Conservation (phyloP, 2,113 vertebrate genomes). For the Rissa tridactyla region DNA sequence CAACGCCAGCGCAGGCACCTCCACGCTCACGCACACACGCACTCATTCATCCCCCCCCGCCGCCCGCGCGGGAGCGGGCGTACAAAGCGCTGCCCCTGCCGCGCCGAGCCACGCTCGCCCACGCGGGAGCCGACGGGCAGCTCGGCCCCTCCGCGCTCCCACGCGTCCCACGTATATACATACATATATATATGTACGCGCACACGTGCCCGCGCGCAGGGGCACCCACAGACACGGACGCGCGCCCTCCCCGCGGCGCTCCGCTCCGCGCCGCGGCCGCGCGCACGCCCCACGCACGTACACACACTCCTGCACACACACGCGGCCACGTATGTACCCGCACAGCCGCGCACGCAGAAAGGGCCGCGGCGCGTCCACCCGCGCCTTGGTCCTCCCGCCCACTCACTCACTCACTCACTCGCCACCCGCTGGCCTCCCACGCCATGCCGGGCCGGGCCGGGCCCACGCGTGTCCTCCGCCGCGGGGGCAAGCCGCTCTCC, state of each 20-base stretch:
- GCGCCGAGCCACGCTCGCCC: not conserved
- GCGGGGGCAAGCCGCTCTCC: too few relatives aligned
- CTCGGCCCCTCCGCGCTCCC: too few relatives aligned
- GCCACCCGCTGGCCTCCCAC: not conserved
- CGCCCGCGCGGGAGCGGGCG: too few relatives aligned
- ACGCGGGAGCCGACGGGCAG: not conserved
- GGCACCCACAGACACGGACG: too few relatives aligned
- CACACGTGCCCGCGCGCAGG: too few relatives aligned
- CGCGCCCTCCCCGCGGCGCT: not conserved
- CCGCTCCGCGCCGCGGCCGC: not conserved
- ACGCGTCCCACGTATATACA: too few relatives aligned
- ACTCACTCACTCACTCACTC: too few relatives aligned
- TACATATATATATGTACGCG: too few relatives aligned
- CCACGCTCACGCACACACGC: not conserved
- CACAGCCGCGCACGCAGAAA: not conserved
- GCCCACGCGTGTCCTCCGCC: not conserved
- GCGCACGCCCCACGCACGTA: not conserved
- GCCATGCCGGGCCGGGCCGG: not conserved
- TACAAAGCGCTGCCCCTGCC: rapidly evolving
- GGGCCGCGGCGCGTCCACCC: too few relatives aligned
- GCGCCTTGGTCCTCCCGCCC: too few relatives aligned
- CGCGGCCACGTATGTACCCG: too few relatives aligned
- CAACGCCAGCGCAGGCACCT: rapidly evolving
- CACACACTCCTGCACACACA: not conserved
- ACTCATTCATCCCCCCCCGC: not conserved